phyloP scores from a whole-genome alignment of 2,797 vertebrate genomes.

The Falco rusticolus region DNA sequence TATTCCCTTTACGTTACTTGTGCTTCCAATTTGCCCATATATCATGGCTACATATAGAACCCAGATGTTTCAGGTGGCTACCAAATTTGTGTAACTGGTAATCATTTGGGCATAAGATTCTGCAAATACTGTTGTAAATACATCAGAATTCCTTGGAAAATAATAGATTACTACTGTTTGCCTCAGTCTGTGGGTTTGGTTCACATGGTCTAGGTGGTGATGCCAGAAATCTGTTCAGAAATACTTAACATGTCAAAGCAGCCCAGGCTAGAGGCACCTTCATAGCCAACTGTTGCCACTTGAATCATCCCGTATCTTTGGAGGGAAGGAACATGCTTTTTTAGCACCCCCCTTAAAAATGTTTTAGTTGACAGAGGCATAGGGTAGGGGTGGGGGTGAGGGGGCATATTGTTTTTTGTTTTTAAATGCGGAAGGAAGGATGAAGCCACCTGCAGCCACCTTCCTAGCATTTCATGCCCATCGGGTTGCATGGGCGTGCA shows the following conservation, averaged over 20 bases:
- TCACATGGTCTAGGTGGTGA: not conserved
- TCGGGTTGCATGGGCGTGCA: accelerated
- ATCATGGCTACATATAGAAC: not conserved
- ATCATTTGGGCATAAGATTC: not conserved
- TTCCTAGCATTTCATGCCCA: not conserved
- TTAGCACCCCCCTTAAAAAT: not conserved
- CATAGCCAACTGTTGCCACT: not conserved
- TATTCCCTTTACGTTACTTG: not conserved
- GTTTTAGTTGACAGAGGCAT: not conserved
- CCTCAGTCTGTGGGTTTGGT: not conserved
- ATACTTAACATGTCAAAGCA: not conserved
- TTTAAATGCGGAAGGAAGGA: not conserved
- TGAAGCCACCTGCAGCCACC: not conserved
- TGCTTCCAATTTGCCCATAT: not conserved
- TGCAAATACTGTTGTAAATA: not conserved
- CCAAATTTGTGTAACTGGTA: not conserved
- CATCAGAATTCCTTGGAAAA: not conserved
- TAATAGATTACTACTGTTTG: accelerated
- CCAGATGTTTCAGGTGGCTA: not conserved
- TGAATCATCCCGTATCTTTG: not conserved
- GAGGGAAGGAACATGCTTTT: accelerated
- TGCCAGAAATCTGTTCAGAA: not conserved
- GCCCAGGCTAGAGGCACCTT: not conserved
- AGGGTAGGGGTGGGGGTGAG: no score
- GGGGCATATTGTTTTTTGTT: not conserved